Evolutionary conservation across 2,113 vertebrate species (phyloP), one percentile per base, ranked within the genome.

Genomic region (Gnathonemus echidnorhynchus): DNA sequence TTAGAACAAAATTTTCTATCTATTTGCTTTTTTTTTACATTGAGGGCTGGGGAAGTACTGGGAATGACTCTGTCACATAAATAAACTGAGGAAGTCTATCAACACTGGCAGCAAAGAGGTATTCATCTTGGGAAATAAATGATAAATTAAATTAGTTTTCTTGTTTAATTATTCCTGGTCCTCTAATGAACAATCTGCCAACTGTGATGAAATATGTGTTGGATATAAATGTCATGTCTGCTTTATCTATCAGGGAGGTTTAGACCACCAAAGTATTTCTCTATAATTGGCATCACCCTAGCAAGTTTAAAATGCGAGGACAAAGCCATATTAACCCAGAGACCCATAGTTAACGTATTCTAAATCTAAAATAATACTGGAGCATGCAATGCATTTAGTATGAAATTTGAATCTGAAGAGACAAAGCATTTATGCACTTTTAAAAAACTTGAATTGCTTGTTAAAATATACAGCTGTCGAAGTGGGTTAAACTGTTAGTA

Each of bases 221-320:
- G 66, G 87, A 88, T 92, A 92, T 91, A 94, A 94, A 94, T 93
- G 93, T 88, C 93, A 93, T 89, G 77, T 91, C 92, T 91, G 87
- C 92, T 89, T 88, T 89, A 87, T 84, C 89, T 52, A 91, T 92
- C 89, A 87, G 86, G 66, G n/a, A 90, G 1, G 89, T 45, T 48
- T 66, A 91, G 42, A 89, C 88, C 66, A 92, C 88, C 88, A 35
- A 90, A 80, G 66, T 74, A 88, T 89, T 91, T 42, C 45, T 89
- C 42, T 58, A 19, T 83, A 88, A 91, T 89, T 90, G 90, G 74
- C 77, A 50, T 87, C 87, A 31, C 90, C 90, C 58, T 86, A 88
- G 91, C 91, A 83, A 74, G 89, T 83, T 49, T 52, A 15, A n/a
- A 89, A 90, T 89, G 89, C 89, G 15, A 10, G 56, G 45, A 83